Percentiles rank a stretch among this genome's conserved stretches.
phyloP scores from a whole-genome alignment of 2,888 invertebrate species.

The Brassicogethes aeneus region DNA sequence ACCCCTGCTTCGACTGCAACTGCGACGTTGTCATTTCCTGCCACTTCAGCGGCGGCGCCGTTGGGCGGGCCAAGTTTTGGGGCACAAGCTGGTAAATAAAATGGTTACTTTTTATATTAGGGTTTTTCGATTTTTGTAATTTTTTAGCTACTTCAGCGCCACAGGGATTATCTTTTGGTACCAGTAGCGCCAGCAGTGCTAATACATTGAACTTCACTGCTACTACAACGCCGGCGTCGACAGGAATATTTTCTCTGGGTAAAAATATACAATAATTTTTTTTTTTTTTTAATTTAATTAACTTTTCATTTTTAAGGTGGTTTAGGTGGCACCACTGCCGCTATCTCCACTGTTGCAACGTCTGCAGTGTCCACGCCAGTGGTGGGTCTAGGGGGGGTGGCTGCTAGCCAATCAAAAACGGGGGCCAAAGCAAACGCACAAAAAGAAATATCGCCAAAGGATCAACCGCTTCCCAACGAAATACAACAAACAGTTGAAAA shows the following conservation, averaged over 20 bases:
- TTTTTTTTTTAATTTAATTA: background rate
- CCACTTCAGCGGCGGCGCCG: slow-evolving; percentile 5
- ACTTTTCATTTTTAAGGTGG: slow-evolving; percentile 6
- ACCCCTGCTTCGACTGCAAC: slow-evolving; percentile 16
- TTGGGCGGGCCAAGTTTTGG: slow-evolving; percentile 4
- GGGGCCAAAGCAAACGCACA: slow-evolving; percentile 29
- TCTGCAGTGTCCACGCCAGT: slow-evolving; percentile 11
- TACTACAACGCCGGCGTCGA: slow-evolving; percentile 21
- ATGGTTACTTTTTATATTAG: slow-evolving; percentile 1
- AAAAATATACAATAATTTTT: no score
- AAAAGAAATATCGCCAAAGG: slow-evolving; percentile 49
- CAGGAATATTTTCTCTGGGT: no score
- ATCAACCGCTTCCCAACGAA: slow-evolving; percentile 65
- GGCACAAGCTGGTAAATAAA: background rate
- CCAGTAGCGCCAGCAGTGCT: background rate
- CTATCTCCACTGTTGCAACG: slow-evolving; percentile 12
- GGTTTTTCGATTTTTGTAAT: background rate
- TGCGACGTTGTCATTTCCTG: slow-evolving; percentile 4
- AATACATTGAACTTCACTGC: slow-evolving; percentile 7
- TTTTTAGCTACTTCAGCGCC: background rate
- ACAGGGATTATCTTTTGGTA: background rate
- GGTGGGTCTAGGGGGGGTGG: slow-evolving; percentile 62
- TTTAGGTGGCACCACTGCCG: slow-evolving; percentile 4
- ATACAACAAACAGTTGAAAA: slow-evolving; percentile 67
- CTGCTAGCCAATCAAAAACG: slow-evolving; percentile 42